A percentile compares a stretch with the other conserved stretches of the same genome.
phyloP scores from a whole-genome alignment of 1,140 invertebrate genomes.

The Pentalonia nigronervosa region DNA sequence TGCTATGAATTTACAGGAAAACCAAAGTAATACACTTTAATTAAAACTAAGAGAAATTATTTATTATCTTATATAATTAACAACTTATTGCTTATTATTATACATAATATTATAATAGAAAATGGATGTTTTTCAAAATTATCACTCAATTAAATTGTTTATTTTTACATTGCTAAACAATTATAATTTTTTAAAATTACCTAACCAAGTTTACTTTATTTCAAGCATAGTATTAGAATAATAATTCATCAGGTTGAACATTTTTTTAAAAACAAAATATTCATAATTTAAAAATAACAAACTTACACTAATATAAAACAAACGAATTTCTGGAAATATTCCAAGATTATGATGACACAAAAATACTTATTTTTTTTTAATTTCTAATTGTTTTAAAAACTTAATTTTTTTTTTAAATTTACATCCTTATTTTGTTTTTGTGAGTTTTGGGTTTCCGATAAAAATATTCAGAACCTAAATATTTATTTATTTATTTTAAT shows the following conservation, averaged over 20 bases:
- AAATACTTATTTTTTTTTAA: background rate
- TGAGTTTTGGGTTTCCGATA: background rate
- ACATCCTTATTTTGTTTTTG: background rate
- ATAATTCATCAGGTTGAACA: background rate
- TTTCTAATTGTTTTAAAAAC: background rate
- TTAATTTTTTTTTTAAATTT: background rate
- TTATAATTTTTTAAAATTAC: background rate
- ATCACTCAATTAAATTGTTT: background rate
- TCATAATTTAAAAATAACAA: constrained; percentile 31
- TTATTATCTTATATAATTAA: no score
- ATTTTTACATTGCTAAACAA: background rate
- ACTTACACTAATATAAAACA: background rate
- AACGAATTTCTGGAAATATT: background rate
- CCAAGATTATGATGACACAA: background rate
- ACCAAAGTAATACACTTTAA: no score
- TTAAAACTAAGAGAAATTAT: no score
- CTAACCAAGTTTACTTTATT: background rate
- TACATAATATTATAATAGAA: no score
- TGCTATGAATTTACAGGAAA: no score
- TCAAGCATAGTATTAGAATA: background rate
- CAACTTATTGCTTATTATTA: no score
- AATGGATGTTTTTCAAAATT: background rate
- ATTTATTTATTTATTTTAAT: no score
- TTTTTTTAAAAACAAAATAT: constrained; percentile 9
- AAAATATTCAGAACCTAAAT: background rate